These are phyloP conservation scores for Amblyteles armatorius DNA, from an alignment of 2,888 invertebrate genomes.

Conservation along the genomic window DNA sequence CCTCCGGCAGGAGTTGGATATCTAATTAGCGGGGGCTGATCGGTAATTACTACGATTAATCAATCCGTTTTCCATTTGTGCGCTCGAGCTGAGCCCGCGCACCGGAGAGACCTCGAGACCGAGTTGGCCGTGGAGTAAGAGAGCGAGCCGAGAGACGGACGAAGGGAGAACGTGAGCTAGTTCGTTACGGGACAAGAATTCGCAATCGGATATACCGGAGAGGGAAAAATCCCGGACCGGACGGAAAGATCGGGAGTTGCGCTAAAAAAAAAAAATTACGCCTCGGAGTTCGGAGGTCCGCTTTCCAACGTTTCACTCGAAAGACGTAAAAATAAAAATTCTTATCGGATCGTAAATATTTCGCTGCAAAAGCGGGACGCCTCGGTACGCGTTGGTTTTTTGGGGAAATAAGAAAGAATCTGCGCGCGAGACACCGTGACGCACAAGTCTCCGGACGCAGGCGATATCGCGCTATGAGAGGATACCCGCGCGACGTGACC, in stretches of 20 bases:
- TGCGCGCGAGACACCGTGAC: not conserved
- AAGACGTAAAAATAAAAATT: not conserved
- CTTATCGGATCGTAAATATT: not conserved
- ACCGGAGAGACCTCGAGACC: constrained; percentile 68
- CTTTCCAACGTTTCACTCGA: not conserved
- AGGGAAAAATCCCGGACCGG: not conserved
- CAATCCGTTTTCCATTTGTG: constrained; percentile 86
- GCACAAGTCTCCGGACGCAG: not conserved
- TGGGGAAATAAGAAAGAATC: not conserved
- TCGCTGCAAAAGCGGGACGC: not conserved
- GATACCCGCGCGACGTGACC: constrained; percentile 26
- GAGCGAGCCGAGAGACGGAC: constrained; percentile 46
- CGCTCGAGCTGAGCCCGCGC: constrained; percentile 71
- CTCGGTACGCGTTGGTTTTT: not conserved
- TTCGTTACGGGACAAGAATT: constrained; percentile 37
- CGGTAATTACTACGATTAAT: constrained; percentile 87
- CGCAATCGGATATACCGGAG: not conserved
- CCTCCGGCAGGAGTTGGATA: constrained; percentile 82
- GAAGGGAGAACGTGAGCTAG: constrained; percentile 46
- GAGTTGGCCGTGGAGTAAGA: constrained; percentile 62
- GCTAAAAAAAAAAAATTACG: not conserved
- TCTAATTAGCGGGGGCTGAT: constrained; percentile 85
- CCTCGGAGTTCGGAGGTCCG: not conserved
- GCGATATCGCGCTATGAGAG: not conserved
- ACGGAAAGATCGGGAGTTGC: not conserved